phyloP scores from a whole-genome alignment of 2,113 vertebrate species.

The Coptodon rendalli region DNA sequence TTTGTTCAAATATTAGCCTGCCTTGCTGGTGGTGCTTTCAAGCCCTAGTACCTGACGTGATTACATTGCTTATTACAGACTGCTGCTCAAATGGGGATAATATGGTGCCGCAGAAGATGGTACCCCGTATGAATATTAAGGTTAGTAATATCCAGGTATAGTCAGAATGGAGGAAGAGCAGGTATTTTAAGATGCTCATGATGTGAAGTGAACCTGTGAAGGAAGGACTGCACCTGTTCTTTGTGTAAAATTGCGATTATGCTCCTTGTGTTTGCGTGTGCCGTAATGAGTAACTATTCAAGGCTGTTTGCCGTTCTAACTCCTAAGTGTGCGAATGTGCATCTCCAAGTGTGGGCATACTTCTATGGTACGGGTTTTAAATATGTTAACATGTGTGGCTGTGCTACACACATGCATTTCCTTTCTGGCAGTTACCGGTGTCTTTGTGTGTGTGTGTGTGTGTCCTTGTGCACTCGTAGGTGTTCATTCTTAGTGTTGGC shows the following conservation, averaged over 20 bases:
- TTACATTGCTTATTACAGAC: constrained; percentile 21
- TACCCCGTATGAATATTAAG: background rate
- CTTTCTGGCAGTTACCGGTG: background rate
- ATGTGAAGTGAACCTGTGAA: background rate
- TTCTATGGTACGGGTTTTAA: background rate
- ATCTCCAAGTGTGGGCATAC: background rate
- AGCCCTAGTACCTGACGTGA: constrained; percentile 8
- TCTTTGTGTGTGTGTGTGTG: background rate
- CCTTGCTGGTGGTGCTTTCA: constrained; percentile 1
- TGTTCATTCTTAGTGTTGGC: background rate
- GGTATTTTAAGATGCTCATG: constrained; percentile 4
- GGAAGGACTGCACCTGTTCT: constrained; percentile 10
- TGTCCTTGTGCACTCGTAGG: background rate
- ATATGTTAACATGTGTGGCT: background rate
- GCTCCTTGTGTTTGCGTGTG: constrained; percentile 3
- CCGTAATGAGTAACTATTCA: constrained; percentile 24
- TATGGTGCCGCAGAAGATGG: background rate
- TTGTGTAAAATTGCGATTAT: background rate
- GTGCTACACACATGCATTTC: background rate
- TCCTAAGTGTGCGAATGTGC: background rate
- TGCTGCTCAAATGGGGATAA: background rate
- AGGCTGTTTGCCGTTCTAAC: constrained; percentile 20
- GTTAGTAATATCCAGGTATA: background rate
- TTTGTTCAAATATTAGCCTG: constrained; percentile 49
- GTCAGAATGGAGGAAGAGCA: background rate